Evolutionary conservation across 2,113 vertebrate species (phyloP).

Genomic region (Alligator sinensis): DNA sequence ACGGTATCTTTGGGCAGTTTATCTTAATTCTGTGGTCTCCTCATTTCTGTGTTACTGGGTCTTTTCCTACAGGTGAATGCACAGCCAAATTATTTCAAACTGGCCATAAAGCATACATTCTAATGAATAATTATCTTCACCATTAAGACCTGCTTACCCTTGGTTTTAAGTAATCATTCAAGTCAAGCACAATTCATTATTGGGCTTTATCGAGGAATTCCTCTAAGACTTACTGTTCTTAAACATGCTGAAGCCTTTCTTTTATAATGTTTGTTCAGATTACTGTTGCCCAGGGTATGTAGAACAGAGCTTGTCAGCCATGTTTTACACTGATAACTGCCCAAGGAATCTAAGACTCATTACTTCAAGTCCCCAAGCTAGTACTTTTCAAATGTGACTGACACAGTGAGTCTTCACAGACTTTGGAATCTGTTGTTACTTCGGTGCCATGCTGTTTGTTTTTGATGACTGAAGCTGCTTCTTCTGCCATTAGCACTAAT

Average conservation of each 20-base stretch:
- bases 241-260: background rate
- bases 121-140: background rate
- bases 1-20: background rate
- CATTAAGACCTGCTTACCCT: background rate
- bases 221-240: background rate
- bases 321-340: background rate
- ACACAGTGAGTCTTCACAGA: background rate
- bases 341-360: background rate
- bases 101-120: background rate
- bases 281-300: background rate
- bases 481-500: background rate
- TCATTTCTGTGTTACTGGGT: background rate
- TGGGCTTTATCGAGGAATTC: background rate
- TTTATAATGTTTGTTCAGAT: background rate
- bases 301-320: background rate
- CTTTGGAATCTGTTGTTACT: background rate
- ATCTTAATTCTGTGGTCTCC: background rate
- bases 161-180: too few relatives aligned
- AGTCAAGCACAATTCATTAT: background rate
- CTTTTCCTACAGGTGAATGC: background rate
- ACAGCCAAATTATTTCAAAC: background rate
- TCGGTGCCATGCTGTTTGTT: background rate
- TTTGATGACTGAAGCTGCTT: background rate
- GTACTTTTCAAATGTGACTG: background rate
- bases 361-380: background rate